phyloP scores from a whole-genome alignment of 2,888 invertebrate genomes.

The Sericinus montela region DNA sequence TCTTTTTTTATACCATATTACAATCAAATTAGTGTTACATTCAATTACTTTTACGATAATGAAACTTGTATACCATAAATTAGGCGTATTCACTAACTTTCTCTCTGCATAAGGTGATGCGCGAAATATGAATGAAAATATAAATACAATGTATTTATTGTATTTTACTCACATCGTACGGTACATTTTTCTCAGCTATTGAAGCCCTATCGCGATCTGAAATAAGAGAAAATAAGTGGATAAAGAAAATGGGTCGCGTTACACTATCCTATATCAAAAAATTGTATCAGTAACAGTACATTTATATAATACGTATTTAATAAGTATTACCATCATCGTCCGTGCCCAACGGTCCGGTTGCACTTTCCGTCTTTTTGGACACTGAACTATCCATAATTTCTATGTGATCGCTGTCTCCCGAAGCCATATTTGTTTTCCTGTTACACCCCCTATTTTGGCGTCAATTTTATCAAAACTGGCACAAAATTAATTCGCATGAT shows the following conservation, averaged over 20 bases:
- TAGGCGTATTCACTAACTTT: conserved; percentile 35
- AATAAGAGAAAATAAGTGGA: conserved; percentile 51
- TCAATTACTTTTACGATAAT: conserved; percentile 33
- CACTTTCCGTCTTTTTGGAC: conserved; percentile 79
- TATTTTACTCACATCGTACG: conserved; percentile 82
- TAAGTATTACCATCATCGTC: conserved; percentile 78
- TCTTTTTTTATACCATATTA: too few species aligned
- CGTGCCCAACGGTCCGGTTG: conserved; percentile 75
- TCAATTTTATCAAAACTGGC: conserved; percentile 51
- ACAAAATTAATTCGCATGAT: conserved; percentile 66
- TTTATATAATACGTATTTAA: conserved; percentile 35
- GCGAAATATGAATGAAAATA: conserved; percentile 42
- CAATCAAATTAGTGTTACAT: too few species aligned
- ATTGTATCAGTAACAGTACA: conserved; percentile 17
- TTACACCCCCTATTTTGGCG: conserved; percentile 71
- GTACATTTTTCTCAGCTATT: conserved; percentile 80
- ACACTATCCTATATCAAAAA: background rate
- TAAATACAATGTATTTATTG: conserved; percentile 29
- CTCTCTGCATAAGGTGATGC: conserved; percentile 26
- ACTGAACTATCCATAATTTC: conserved; percentile 85
- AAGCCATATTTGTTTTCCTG: conserved; percentile 84
- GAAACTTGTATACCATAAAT: conserved; percentile 38
- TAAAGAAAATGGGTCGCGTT: conserved; percentile 36
- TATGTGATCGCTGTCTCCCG: conserved; percentile 90
- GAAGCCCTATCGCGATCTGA: conserved; percentile 80